These are phyloP conservation scores for Scylla paramamosain DNA, from an alignment of 1,140 invertebrate genomes.

Conservation along the genomic window DNA sequence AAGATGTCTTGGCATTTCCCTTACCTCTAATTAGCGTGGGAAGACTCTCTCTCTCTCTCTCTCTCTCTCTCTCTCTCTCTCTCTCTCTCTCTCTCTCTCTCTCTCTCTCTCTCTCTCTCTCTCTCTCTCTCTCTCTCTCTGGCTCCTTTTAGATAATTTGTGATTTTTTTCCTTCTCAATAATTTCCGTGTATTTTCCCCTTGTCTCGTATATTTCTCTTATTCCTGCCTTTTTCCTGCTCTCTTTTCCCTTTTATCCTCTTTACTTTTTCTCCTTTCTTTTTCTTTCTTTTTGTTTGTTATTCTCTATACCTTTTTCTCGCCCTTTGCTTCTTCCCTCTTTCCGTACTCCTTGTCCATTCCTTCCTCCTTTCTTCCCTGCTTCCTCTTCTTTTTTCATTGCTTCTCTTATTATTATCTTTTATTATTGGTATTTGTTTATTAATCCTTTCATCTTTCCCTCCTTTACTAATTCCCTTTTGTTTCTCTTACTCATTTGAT, in stretches of 20 bases:
- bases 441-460: too few species aligned
- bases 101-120: slow-evolving; percentile 5
- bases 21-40: background rate
- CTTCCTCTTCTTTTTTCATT: background rate
- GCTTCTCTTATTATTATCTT: background rate
- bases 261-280: background rate
- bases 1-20: background rate
- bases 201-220: background rate
- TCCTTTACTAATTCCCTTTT: too few species aligned
- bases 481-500: too few species aligned
- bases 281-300: background rate
- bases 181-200: background rate
- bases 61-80: slow-evolving; percentile 20
- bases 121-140: slow-evolving; percentile 3
- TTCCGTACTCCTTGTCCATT: background rate
- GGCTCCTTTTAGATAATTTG: background rate
- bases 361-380: background rate
- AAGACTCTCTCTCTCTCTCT: background rate
- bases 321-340: background rate
- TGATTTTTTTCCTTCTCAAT: background rate
- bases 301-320: background rate
- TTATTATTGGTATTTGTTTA: too few species aligned
- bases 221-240: background rate
- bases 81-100: slow-evolving; percentile 11
- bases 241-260: background rate